Evolutionary conservation across 2,888 invertebrate genomes (phyloP), one percentile per base, ranked within the genome.

Genomic region (Tenthredo scrophulariae): DNA sequence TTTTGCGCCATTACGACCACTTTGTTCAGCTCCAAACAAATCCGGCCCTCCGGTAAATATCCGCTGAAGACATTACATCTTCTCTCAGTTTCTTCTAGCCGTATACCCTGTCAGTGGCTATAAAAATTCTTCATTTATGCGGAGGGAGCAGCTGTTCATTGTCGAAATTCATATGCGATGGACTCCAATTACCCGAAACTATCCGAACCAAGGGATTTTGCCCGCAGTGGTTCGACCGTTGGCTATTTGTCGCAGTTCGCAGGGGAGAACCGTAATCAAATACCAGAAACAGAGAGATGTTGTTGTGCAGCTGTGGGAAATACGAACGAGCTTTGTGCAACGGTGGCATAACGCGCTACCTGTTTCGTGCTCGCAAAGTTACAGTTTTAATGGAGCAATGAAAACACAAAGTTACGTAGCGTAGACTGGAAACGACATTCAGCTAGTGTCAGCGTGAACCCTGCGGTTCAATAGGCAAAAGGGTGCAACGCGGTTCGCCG

Each of bases 1-100:
- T 91, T 91, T 91, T 91, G 89, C 89, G 85, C 90, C 91, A 91
- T 91, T 91, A 91, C 89, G 89, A 87, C 89, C 91, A 90, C 91
- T 91, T 91, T 91, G 90, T 91, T 90, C 89, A 88, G 58, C 85
- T 80, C 85, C 50, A 15, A 72, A 67, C 77, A 37, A 80, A 86
- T 86, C 84, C 79, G 86, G 84, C 87, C 87, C 88, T 87, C 88
- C 86, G 84, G 88, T 88, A 88, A 89, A 80, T 37, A 80, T 62
- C 62, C 80, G 58, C 62, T 26, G 40, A 80, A 79, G 80, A 80
- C 80, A 40, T 80, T 40, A 67, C 67, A 15, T 80, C 37, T 40
- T 40, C 58, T 62, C 62, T 62, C 37, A 50, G 80, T 37, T 62
- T 80, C 65, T 37, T n/a, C 13, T 13, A 18, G 18, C 43, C 9